Evolutionary conservation across 2,888 invertebrate species (phyloP), one percentile per base, ranked within the genome.

Genomic region (Artemia sp.): DNA sequence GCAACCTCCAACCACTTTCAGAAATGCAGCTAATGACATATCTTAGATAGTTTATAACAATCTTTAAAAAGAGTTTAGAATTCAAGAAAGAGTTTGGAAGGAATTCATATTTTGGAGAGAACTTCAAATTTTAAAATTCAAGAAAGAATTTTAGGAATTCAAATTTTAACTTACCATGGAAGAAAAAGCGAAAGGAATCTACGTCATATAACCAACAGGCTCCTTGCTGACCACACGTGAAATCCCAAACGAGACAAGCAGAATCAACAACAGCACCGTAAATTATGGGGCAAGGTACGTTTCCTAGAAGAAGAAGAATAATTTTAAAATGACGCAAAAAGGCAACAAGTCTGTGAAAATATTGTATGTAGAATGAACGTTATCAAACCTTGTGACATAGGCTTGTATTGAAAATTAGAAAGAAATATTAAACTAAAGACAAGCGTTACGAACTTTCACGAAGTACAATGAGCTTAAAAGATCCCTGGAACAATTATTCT

Each of bases 241-340:
- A 84, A 79, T 91, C 90, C 83, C 92, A 90, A 74, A 91, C 85
- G 52, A 91, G 83, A 78, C 93, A 93, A 8, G 92, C 90, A 2
- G 90, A 90, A 82, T 93, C 93, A 70, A 93, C 89, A 7, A 92
- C 90, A 66, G 90, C 89, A 72, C 92, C 93, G 79, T 93, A 93
- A 74, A 93, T 85, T 74, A 92, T 90, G n/a, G 92, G 92, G 79
- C 93, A 93, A 74, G 92, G 93, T 76, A 93, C 92, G 80, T 92
- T 93, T 74, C 91, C 83, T 83, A 74, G 5, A 74, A 73, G 67
- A 72, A 70, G 73, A 73, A 70, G 12, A 24, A 24, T n/a, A 7
- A 19, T 19, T 12, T 8, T 14, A 19, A 51, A 50, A 51, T 51
- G 12, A 5, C n/a, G 12, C 8, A 8, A 68, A 68, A 19, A 19